Base-by-base conservation (phyloP, 2,888 invertebrate species). In the Ecliptopera silaceata region DNA sequence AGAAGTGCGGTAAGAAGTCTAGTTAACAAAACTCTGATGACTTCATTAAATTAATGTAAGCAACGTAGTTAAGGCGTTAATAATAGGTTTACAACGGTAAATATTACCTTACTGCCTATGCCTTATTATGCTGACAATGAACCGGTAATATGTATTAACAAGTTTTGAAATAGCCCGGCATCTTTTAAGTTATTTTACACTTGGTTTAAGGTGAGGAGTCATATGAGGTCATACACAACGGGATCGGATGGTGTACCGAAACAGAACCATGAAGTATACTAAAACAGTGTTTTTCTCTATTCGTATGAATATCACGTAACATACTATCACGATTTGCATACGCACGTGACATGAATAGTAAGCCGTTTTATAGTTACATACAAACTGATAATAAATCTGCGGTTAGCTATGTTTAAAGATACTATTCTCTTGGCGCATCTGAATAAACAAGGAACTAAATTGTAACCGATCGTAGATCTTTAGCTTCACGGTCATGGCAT, bases 231-330 rank as follows among this genome's bases (percentile, higher is more conserved):
- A 54, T 36, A 56, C 22, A 56, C 69, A 70, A 67, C 69, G 68
- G 69, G 69, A 42, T 42, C 22, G 42, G 15, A 74, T 68, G 54
- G 49, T 52, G 63, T 36, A 36, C 66, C 67, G 61, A 68, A 65
- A 64, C 65, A 62, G 61, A 66, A 69, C 65, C 61, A 68, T 66
- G 68, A 68, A 64, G 56, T 64, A 59, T 66, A 61, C 63, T 65
- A 65, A 64, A 63, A 62, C 63, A 56, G 39, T 64, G 61, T 61
- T 68, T 63, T 66, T 63, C 59, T 62, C 64, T 63, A 56, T 79
- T 70, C 65, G 74, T 77, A 84, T 75, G 74, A 62, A 63, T 59
- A 68, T 68, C 80, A 82, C 84, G 83, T 78, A 83, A 71, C 72
- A 22, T 18, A 52, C 61, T 64, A 61, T 50, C 61, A 65, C 57